Evolutionary conservation across 2,797 vertebrate genomes (phyloP).

Genomic region (Sternarchorhynchus goeldii): DNA sequence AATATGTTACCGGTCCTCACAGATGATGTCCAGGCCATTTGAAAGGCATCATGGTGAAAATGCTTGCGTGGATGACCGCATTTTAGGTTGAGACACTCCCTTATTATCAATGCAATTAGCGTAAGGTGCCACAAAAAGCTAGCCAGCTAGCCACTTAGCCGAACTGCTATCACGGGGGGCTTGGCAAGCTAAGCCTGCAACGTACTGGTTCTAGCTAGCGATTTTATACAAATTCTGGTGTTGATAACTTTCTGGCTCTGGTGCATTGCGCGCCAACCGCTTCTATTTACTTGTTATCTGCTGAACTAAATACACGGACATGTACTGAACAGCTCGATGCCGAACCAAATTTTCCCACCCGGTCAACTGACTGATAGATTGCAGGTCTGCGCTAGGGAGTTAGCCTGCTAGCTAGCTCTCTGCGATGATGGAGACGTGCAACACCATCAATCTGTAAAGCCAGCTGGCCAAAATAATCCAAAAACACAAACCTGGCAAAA

Average conservation of each 20-base stretch:
- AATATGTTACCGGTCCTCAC: background rate
- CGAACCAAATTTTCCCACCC: slow-evolving; percentile 10
- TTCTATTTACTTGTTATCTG: too few relatives aligned
- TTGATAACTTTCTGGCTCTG: background rate
- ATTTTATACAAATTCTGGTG: background rate
- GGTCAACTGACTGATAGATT: slow-evolving; percentile 18
- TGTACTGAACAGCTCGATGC: background rate
- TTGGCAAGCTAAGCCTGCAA: slow-evolving; percentile 48
- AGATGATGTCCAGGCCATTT: background rate
- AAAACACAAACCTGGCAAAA: slow-evolving; percentile 90
- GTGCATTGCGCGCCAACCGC: background rate
- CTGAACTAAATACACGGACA: background rate
- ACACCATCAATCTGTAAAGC: slow-evolving; percentile 61
- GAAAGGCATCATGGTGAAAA: background rate
- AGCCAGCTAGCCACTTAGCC: slow-evolving; percentile 68
- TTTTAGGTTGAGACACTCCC: slow-evolving; percentile 45
- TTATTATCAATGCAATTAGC: slow-evolving; percentile 61
- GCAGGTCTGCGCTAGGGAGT: slow-evolving; percentile 43
- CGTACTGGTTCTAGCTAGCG: slow-evolving; percentile 8
- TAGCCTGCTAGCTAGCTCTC: slow-evolving; percentile 54
- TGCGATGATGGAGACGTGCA: slow-evolving; percentile 55
- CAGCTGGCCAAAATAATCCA: slow-evolving; percentile 46
- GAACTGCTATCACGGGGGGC: slow-evolving; percentile 31
- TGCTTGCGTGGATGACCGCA: background rate
- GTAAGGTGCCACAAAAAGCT: slow-evolving; percentile 67